A percentile compares a stretch with the other conserved stretches of the same genome.
These are phyloP conservation scores for Channa maculata DNA, from an alignment of 2,113 vertebrate genomes.

Conservation along the genomic window DNA sequence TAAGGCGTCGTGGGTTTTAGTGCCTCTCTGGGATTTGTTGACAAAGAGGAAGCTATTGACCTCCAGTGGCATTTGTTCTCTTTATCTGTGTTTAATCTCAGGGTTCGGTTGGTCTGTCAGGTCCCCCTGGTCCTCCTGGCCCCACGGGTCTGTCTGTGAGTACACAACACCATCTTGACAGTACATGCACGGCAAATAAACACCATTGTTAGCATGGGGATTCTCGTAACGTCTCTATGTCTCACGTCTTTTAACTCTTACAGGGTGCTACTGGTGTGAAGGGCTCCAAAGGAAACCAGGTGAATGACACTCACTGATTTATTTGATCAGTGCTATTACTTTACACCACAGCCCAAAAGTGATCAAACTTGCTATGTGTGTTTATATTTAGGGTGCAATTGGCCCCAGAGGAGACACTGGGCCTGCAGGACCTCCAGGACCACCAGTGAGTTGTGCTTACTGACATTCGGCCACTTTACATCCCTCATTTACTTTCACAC, in stretches of 20 bases:
- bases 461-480: background rate
- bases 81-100: conserved; percentile 54
- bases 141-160: conserved; percentile 91
- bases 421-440: conserved; percentile 89
- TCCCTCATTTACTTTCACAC: background rate
- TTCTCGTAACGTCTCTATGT: background rate
- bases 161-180: conserved; percentile 48
- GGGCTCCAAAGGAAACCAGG: conserved; percentile 83
- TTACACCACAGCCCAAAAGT: background rate
- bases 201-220: background rate
- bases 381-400: conserved; percentile 87
- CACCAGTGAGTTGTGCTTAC: conserved; percentile 86
- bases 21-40: too few relatives aligned
- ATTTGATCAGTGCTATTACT: background rate
- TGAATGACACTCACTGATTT: conserved; percentile 28
- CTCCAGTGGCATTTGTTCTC: background rate
- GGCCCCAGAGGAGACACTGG: conserved; percentile 94
- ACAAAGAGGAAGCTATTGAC: too few relatives aligned
- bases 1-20: too few relatives aligned
- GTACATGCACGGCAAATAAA: background rate
- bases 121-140: conserved; percentile 89
- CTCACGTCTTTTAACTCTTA: conserved; percentile 14
- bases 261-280: conserved; percentile 78
- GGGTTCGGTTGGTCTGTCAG: conserved; percentile 89
- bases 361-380: background rate